Percentiles rank a stretch among this genome's conserved stretches.
These are phyloP conservation scores for Acanthosepion lycidas DNA, from an alignment of 2,888 invertebrate species.

Conservation along the genomic window DNA sequence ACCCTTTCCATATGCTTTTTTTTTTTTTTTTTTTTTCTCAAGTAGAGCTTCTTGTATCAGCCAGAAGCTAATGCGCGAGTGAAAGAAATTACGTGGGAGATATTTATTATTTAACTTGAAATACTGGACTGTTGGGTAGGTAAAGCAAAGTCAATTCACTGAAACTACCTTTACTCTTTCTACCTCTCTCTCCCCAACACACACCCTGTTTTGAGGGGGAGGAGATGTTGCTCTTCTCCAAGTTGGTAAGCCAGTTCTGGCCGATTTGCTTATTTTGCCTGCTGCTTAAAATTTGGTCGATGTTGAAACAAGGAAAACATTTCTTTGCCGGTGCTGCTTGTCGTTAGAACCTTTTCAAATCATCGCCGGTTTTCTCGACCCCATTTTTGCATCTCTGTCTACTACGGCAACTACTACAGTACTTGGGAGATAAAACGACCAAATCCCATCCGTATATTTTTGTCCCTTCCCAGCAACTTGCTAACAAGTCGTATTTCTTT, in stretches of 20 bases:
- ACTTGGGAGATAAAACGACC: not conserved
- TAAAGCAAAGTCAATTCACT: too few species aligned
- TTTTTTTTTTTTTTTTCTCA: not conserved
- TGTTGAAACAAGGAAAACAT: not conserved
- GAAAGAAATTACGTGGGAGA: not conserved
- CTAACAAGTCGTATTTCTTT: not conserved
- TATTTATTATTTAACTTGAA: not conserved
- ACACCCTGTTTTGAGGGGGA: not conserved
- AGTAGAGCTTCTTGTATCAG: not conserved
- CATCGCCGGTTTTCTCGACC: not conserved
- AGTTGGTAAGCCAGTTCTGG: not conserved
- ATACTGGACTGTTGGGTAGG: not conserved
- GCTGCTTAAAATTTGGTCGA: too few species aligned
- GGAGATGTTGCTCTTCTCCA: not conserved
- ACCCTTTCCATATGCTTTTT: not conserved
- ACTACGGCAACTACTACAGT: not conserved
- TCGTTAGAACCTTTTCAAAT: not conserved
- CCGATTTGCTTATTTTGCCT: not conserved
- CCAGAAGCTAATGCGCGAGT: not conserved
- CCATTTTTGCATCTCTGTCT: not conserved
- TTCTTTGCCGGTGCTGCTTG: not conserved
- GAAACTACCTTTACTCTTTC: not conserved
- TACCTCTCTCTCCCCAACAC: accelerated
- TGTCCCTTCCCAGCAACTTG: not conserved
- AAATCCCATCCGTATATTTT: not conserved